These are phyloP conservation scores for Microchrysa polita DNA, from an alignment of 2,888 invertebrate species.

Conservation along the genomic window DNA sequence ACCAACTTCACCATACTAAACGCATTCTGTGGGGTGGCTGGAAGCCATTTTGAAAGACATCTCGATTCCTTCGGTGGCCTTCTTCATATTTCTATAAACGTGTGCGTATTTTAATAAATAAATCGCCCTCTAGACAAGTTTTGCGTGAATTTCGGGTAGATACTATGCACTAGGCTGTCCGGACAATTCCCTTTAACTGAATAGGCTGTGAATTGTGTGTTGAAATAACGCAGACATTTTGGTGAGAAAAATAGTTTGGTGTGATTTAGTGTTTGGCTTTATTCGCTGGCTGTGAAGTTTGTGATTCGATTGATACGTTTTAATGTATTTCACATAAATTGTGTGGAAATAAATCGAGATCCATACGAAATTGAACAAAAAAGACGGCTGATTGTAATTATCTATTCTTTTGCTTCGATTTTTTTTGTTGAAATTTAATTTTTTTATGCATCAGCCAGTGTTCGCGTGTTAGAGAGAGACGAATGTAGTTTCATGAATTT, in stretches of 20 bases:
- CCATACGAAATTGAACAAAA: constrained; percentile 34
- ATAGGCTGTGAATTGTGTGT: constrained; percentile 36
- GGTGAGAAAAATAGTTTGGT: not conserved
- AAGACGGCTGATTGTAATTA: constrained; percentile 22
- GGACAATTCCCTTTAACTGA: constrained; percentile 24
- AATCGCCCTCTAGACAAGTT: no score
- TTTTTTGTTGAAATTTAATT: constrained; percentile 18
- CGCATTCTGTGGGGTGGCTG: no score
- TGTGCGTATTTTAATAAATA: no score
- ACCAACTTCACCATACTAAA: no score
- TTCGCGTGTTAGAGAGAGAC: constrained; percentile 7
- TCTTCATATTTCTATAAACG: not conserved
- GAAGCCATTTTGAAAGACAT: no score
- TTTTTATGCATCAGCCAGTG: constrained; percentile 8
- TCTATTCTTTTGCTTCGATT: constrained; percentile 18
- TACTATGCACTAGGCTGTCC: constrained; percentile 12
- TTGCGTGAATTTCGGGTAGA: not conserved
- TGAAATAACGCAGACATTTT: constrained; percentile 1
- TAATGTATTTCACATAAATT: constrained; percentile 19
- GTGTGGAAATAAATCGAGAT: constrained; percentile 10
- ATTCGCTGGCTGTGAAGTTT: no score
- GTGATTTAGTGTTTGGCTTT: not conserved
- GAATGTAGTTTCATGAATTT: constrained; percentile 17
- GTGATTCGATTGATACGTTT: constrained; percentile 3
- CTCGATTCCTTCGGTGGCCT: constrained; percentile 44